Conservation (phyloP, 2,797 vertebrate genomes). For the Gobionotothen gibberifrons region DNA sequence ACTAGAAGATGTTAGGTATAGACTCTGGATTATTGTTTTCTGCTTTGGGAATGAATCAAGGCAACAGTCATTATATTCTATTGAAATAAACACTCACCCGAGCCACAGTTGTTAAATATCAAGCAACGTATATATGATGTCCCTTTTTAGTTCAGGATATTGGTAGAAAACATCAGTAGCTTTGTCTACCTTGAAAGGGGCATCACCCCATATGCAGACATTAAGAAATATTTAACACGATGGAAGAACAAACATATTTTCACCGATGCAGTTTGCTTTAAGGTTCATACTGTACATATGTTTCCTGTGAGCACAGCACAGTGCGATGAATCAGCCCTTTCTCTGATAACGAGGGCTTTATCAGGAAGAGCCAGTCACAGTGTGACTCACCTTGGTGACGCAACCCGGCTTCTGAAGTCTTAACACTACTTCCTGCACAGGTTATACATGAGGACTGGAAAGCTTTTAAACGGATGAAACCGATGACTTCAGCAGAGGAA, state of each 20-base stretch:
- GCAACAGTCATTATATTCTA: too few relatives aligned
- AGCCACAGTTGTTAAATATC: too few relatives aligned
- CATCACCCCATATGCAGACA: too few relatives aligned
- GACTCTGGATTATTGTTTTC: too few relatives aligned
- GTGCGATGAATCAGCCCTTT: not conserved
- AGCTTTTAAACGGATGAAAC: not conserved
- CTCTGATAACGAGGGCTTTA: conserved; percentile 6
- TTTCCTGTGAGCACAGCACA: not conserved
- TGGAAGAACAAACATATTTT: not conserved
- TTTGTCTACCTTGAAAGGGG: too few relatives aligned
- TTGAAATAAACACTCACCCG: too few relatives aligned
- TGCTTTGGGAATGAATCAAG: not conserved
- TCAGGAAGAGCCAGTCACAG: conserved; percentile 14
- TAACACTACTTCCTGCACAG: not conserved
- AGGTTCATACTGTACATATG: not conserved
- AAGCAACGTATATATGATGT: too few relatives aligned
- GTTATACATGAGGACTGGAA: not conserved
- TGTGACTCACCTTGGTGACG: conserved; percentile 24
- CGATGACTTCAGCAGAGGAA: not conserved
- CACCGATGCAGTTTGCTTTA: not conserved
- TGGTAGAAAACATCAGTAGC: too few relatives aligned
- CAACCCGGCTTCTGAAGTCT: not conserved
- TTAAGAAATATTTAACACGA: too few relatives aligned
- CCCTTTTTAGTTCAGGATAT: too few relatives aligned
- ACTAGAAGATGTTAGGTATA: not conserved